A percentile compares a stretch with the other conserved stretches of the same genome.
Conservation (phyloP, 2,797 vertebrate genomes). For the Falco biarmicus region DNA sequence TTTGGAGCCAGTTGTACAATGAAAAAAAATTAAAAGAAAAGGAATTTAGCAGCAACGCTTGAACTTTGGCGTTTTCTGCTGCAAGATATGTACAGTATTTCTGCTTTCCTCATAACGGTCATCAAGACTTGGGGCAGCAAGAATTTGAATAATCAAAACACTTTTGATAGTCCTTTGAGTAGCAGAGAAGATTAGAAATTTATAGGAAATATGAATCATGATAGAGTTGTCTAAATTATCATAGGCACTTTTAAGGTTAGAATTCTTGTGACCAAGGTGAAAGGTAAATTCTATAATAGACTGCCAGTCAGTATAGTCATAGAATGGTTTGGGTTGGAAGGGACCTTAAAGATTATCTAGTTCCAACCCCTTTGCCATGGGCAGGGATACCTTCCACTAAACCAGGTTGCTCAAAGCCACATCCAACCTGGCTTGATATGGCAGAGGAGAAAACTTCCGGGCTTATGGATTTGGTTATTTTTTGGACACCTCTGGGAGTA, state of each 20-base stretch:
- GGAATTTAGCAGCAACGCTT: background rate
- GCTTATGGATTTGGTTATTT: background rate
- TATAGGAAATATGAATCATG: background rate
- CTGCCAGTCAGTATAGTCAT: background rate
- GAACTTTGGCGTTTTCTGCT: background rate
- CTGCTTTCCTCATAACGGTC: background rate
- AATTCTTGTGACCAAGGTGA: background rate
- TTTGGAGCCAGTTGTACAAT: background rate
- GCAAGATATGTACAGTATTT: background rate
- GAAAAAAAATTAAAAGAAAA: background rate
- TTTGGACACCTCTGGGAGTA: background rate
- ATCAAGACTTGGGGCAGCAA: background rate
- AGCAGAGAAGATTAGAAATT: background rate
- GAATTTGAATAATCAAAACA: fast-evolving
- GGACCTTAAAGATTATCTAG: too few species aligned
- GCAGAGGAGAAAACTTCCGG: background rate
- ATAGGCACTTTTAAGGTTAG: fast-evolving
- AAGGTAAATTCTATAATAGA: background rate
- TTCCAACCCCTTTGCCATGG: too few species aligned
- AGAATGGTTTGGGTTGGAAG: background rate
- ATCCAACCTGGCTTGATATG: background rate
- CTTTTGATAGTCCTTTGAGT: background rate
- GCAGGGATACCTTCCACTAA: too few species aligned
- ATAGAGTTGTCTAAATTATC: background rate
- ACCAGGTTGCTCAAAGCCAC: too few species aligned